phyloP scores from a whole-genome alignment of 2,797 vertebrate species.

The Aeoliscus strigatus region DNA sequence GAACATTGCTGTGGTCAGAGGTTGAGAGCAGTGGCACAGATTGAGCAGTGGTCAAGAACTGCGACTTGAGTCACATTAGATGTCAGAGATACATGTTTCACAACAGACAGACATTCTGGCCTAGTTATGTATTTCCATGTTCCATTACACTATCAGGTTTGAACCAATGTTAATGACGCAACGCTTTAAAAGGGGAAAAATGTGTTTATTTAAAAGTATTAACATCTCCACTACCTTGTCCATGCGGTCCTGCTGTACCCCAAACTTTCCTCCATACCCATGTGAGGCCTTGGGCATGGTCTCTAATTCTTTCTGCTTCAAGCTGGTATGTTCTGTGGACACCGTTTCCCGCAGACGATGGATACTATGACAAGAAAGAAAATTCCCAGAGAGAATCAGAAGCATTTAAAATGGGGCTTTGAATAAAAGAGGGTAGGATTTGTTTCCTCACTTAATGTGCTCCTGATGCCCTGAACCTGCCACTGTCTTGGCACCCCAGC shows the following conservation, averaged over 20 bases:
- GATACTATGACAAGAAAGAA: conserved; percentile 70
- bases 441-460: conserved; percentile 85
- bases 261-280: conserved; percentile 92
- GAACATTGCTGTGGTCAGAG: too few species aligned
- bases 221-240: conserved; percentile 81
- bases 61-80: too few species aligned
- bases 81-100: too few species aligned
- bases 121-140: too few species aligned
- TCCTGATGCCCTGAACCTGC: conserved; percentile 92
- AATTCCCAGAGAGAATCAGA: not conserved
- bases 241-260: conserved; percentile 93
- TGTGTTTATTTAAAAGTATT: not conserved
- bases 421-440: accelerated
- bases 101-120: too few species aligned
- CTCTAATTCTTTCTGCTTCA: conserved; percentile 88
- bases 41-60: too few species aligned
- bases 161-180: too few species aligned
- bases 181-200: not conserved
- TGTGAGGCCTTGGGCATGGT: conserved; percentile 88
- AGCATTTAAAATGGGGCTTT: not conserved
- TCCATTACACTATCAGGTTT: too few species aligned
- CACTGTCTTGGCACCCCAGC: conserved; percentile 96
- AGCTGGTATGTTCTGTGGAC: conserved; percentile 84
- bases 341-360: conserved; percentile 86
- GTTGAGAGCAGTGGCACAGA: too few species aligned